Conservation (phyloP, 2,888 invertebrate genomes). For the Onthophagus sagittarius region DNA sequence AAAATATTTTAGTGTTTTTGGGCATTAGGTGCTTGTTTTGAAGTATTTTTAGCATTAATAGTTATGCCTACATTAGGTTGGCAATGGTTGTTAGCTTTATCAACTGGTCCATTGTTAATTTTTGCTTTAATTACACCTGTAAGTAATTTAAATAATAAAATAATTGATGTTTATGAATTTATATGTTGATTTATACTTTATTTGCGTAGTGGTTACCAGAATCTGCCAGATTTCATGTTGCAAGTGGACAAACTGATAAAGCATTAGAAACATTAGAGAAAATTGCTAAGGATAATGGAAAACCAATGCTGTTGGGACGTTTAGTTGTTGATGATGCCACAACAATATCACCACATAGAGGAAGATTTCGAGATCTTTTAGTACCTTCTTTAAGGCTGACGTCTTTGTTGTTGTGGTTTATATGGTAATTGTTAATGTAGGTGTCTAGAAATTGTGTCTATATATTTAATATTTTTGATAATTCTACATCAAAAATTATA, state of each 20-base stretch:
- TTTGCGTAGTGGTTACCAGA: constrained; percentile 85
- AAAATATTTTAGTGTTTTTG: constrained; percentile 73
- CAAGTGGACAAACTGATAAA: constrained; percentile 81
- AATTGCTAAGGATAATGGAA: constrained; percentile 84
- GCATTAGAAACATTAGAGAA: constrained; percentile 80
- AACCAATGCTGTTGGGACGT: constrained; percentile 82
- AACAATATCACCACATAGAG: constrained; percentile 58
- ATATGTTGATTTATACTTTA: neutral
- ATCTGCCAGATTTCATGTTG: constrained; percentile 84
- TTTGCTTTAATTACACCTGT: constrained; percentile 80
- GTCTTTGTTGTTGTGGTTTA: constrained; percentile 86
- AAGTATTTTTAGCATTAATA: constrained; percentile 83
- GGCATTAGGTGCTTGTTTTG: constrained; percentile 93
- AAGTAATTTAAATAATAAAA: constrained; percentile 43
- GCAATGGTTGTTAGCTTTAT: constrained; percentile 88
- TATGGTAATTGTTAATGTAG: constrained; percentile 67
- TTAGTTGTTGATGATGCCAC: constrained; percentile 74
- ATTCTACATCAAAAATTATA: too few species aligned
- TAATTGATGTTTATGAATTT: neutral
- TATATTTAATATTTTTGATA: too few species aligned
- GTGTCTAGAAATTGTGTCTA: too few species aligned
- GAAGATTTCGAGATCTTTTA: constrained; percentile 67
- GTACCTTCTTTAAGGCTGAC: constrained; percentile 79
- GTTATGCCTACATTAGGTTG: constrained; percentile 91
- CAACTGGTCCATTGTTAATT: constrained; percentile 80